phyloP scores from a whole-genome alignment of 2,888 invertebrate genomes.

The Onthophagus sagittarius region DNA sequence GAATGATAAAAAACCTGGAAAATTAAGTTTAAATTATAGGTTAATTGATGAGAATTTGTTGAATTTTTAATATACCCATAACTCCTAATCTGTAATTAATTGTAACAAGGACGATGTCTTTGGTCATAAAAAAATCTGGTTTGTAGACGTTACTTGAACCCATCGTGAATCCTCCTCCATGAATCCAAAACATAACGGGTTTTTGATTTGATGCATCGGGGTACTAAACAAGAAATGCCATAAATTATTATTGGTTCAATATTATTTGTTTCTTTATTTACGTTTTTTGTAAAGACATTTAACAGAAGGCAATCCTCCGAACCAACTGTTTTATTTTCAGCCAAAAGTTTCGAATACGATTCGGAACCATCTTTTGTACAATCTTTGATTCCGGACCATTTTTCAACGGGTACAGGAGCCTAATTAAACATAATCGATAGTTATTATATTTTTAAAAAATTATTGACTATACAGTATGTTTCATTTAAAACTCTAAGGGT shows the following conservation, averaged over 20 bases:
- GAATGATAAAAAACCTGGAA: constrained; percentile 48
- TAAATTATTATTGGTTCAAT: too few species aligned
- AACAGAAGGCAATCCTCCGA: neutral
- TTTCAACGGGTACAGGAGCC: neutral
- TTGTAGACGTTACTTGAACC: constrained; percentile 43
- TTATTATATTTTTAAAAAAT: too few species aligned
- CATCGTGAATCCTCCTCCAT: constrained; percentile 46
- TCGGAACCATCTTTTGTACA: neutral
- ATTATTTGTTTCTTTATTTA: neutral
- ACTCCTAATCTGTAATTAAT: constrained; percentile 41
- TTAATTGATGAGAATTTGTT: too few species aligned
- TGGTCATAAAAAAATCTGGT: constrained; percentile 43
- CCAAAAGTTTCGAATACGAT: neutral
- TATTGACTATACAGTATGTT: too few species aligned
- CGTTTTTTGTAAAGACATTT: neutral
- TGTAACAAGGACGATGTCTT: constrained; percentile 43
- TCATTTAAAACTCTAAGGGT: too few species aligned
- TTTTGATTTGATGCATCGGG: constrained; percentile 6
- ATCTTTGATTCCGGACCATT: neutral
- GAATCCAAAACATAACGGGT: constrained; percentile 49
- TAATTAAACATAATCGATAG: neutral
- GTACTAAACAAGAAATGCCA: neutral
- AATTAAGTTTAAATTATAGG: too few species aligned
- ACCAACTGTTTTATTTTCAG: neutral
- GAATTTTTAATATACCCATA: constrained; percentile 9